phyloP scores from a whole-genome alignment of 2,888 invertebrate species.

The Pelosia muscerda region DNA sequence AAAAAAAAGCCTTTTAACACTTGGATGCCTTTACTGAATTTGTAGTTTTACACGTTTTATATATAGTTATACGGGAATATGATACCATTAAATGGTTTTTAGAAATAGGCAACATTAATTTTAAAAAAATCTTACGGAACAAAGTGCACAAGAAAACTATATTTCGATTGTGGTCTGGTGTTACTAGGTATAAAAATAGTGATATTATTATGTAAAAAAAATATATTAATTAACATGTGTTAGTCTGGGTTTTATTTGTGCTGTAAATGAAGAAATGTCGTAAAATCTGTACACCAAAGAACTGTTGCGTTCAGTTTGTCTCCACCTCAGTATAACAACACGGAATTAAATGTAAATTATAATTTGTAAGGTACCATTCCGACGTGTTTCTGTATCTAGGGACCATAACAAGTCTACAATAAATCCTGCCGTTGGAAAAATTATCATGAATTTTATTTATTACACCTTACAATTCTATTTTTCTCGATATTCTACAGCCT shows the following conservation, averaged over 20 bases:
- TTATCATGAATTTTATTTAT: conserved; percentile 48
- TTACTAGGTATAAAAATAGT: conserved; percentile 70
- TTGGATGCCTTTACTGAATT: not conserved
- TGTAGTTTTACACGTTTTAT: conserved; percentile 30
- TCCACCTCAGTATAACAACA: conserved; percentile 56
- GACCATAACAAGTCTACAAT: conserved; percentile 71
- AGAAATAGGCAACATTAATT: conserved; percentile 30
- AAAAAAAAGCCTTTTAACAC: not conserved
- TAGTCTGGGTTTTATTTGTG: conserved; percentile 43
- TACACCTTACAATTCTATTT: not conserved
- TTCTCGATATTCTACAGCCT: too few relatives aligned
- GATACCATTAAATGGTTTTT: conserved; percentile 47
- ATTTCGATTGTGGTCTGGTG: conserved; percentile 54
- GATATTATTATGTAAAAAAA: conserved; percentile 77
- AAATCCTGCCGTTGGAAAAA: conserved; percentile 70
- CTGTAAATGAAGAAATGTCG: conserved; percentile 28
- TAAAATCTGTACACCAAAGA: conserved; percentile 47
- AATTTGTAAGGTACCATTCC: conserved; percentile 52
- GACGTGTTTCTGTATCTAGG: conserved; percentile 57
- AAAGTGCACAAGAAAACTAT: conserved; percentile 52
- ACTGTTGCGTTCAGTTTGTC: conserved; percentile 29
- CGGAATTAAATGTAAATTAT: conserved; percentile 49
- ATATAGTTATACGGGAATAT: conserved; percentile 28
- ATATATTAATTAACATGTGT: conserved; percentile 58
- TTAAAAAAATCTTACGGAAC: conserved; percentile 62